Percentiles rank a stretch among this genome's conserved stretches.
These are phyloP conservation scores for Vanessa atalanta DNA, from an alignment of 1,140 invertebrate genomes.

Conservation along the genomic window DNA sequence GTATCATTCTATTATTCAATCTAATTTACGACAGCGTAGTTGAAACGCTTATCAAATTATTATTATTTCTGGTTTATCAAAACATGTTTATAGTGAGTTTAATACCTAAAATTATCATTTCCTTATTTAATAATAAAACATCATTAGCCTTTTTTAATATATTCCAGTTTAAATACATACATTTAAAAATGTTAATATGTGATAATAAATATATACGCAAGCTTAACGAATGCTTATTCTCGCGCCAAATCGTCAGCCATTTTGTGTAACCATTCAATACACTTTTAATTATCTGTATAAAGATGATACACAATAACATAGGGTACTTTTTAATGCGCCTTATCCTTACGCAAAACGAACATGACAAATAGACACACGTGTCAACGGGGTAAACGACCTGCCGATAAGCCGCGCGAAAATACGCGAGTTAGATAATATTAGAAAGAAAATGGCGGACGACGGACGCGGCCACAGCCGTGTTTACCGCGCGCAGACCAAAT, in stretches of 20 bases:
- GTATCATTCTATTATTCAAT: not conserved
- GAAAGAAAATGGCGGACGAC: conserved; percentile 67
- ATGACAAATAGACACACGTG: conserved; percentile 62
- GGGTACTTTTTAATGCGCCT: not conserved
- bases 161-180: not conserved
- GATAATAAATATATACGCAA: too few species aligned
- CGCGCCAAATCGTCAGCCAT: not conserved
- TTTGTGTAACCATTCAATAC: not conserved
- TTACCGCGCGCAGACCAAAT: conserved; percentile 23
- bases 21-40: conserved; percentile 1
- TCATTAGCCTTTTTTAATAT: not conserved
- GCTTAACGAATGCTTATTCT: not conserved
- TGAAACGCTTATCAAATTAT: conserved; percentile 7
- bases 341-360: conserved; percentile 37
- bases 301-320: not conserved
- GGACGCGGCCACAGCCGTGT: conserved; percentile 33
- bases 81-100: not conserved
- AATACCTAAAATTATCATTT: not conserved
- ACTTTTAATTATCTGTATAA: not conserved
- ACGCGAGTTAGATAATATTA: conserved; percentile 75
- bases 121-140: not conserved
- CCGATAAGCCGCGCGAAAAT: conserved; percentile 74
- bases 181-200: too few species aligned
- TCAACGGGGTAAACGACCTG: conserved; percentile 63
- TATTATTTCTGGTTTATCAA: not conserved